Base-by-base conservation (phyloP, 2,888 invertebrate species). In the Meloe dianella region DNA sequence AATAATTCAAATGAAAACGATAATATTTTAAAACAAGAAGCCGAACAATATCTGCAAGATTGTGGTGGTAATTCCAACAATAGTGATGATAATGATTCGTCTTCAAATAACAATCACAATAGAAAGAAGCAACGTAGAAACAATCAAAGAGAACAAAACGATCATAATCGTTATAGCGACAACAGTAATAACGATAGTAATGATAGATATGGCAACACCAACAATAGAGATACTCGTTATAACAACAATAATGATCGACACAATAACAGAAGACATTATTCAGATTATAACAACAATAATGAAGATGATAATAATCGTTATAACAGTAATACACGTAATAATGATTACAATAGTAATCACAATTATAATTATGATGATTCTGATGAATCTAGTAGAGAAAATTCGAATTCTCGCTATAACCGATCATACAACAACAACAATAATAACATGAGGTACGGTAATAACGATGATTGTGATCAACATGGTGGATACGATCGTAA, bases 41-140 rank as follows among this genome's bases (percentile, higher is more conserved):
- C 80, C 9, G 71, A 69, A 59, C 78, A 78, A 66, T 73, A 74
- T 20, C n/a, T 80, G 29, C 73, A 70, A 60, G 79, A 79, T 71
- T 81, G 81, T 61, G 79, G 78, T 4, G 73, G 71, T 7, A 74
- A 76, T 35, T 68, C 72, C 0, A 71, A 61, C 35, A 72, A 73
- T 27, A 72, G 74, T 32, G 62, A 68, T 14, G 51, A 59, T 20
- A 57, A 65, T 54, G 35, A 62, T 17, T 61, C 51, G 2, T 35
- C 35, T 6, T n/a, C n/a, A 17, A 51, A 62, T 7, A 58, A 60
- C 12, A 64, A 66, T 17, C 17, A 41, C 10, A 64, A 57, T 20
- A 56, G 14, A 17, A 54, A 41, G 12, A 47, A 51, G 6, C 58
- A 65, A 2, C 27, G 14, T 22, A 8, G 57, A 57, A 30, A 61